Evolutionary conservation across 2,797 vertebrate species (phyloP), one percentile per base, ranked within the genome.

Genomic region (Labroides dimidiatus): DNA sequence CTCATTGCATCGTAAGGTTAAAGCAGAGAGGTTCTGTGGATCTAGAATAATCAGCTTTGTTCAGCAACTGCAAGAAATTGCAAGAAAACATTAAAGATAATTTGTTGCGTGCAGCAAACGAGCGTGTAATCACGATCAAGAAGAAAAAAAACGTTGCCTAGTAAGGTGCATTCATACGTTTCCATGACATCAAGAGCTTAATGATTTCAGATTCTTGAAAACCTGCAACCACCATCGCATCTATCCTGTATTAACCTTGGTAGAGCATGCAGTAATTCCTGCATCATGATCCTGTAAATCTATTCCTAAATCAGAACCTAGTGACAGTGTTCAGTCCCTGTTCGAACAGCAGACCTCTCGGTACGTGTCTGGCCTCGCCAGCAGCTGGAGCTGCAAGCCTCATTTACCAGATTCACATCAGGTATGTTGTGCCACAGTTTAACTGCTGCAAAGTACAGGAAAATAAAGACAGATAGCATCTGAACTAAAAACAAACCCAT

Each of bases 321-420:
- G 49, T 44, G 20, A 76, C 70, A 64, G 44, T 73, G 75, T 78
- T 58, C 69, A 78, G 36, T 56, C 44, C 55, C 69, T 67, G 41
- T 72, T 78, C 68, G 84, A 44, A 52, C 60, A 70, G 20, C 67
- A 74, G 77, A 72, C 74, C 48, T 70, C 68, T 77, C 65, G 66
- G 67, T 87, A 53, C 63, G 59, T 80, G 87, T 78, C 79, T 83
- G 75, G 71, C 84, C 67, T 75, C 8, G 67, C 88, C 86, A 91
- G 86, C 90, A 90, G 87, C 88, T 92, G 89, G 80, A 84, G 82
- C 75, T 85, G 54, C 81, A 90, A 84, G 91, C 86, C 88, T 89
- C 91, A 92, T 93, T 93, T 91, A 87, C 69, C 58, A 92, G 91
- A 93, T 93, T 90, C 82, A 80, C 52, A 93, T 93, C 91, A 89